Conservation (phyloP, 2,797 vertebrate genomes). For the Tenualosa thibaudeaui region DNA sequence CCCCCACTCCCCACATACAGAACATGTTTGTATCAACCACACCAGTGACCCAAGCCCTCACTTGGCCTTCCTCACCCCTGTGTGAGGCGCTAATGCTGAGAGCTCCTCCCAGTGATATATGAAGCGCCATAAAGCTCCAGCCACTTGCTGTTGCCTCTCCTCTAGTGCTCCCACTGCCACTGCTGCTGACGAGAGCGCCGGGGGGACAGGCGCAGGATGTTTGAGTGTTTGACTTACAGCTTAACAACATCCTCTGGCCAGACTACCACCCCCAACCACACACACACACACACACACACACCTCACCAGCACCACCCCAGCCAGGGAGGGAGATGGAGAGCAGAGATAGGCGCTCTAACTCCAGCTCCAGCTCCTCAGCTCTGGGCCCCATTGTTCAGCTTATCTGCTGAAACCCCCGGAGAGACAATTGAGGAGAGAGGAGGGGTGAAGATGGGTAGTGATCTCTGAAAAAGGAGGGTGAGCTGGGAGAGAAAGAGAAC, state of each 20-base stretch:
- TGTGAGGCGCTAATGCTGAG: constrained; percentile 50
- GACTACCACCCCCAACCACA: constrained; percentile 54
- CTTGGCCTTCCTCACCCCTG: background rate
- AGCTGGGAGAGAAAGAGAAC: background rate
- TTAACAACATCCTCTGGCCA: constrained; percentile 81
- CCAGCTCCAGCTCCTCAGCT: constrained; percentile 62
- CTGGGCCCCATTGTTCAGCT: constrained; percentile 67
- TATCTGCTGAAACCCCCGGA: constrained; percentile 67
- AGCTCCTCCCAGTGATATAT: constrained; percentile 56
- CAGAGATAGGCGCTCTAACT: constrained; percentile 71
- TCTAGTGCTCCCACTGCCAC: background rate
- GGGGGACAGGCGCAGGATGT: constrained; percentile 71
- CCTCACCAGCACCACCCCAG: constrained; percentile 23
- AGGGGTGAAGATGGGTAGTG: constrained; percentile 40
- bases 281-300: background rate
- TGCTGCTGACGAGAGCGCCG: constrained; percentile 22
- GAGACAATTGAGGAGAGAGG: constrained; percentile 56
- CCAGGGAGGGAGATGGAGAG: constrained; percentile 68
- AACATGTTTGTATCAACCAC: background rate
- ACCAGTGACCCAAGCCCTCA: background rate
- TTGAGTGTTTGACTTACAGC: constrained; percentile 78
- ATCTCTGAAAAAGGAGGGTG: constrained; percentile 57
- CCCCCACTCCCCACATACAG: background rate
- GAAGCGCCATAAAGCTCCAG: constrained; percentile 58
- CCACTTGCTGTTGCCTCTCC: background rate